A percentile compares a stretch with the other conserved stretches of the same genome.
phyloP scores from a whole-genome alignment of 2,797 vertebrate genomes.

The Parauchenoglanis ngamensis region DNA sequence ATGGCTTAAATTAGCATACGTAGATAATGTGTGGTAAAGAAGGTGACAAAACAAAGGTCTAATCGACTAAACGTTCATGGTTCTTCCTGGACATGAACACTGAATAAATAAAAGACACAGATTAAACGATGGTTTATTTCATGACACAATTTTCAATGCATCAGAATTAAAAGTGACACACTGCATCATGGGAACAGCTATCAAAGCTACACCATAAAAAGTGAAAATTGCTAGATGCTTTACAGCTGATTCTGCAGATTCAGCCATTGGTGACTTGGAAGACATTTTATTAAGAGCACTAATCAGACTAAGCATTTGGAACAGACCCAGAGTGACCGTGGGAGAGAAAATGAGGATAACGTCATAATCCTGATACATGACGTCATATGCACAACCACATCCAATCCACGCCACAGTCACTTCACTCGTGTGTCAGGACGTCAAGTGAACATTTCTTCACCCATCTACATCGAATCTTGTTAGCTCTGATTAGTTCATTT shows the following conservation, averaged over 20 bases:
- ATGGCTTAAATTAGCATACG: not conserved
- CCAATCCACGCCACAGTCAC: not conserved
- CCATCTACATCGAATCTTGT: not conserved
- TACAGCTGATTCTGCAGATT: not conserved
- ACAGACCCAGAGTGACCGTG: not conserved
- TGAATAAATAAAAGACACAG: not conserved
- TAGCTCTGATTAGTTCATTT: slow-evolving; percentile 9
- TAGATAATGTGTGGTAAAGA: not conserved
- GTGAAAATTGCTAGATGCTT: no score
- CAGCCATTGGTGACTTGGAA: not conserved
- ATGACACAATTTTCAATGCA: not conserved
- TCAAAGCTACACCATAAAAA: not conserved
- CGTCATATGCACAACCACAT: not conserved
- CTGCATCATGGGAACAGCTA: not conserved
- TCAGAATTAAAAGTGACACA: not conserved
- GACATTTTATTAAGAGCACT: not conserved
- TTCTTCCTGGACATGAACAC: not conserved
- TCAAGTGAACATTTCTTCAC: not conserved
- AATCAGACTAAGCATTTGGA: not conserved
- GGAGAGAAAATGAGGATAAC: not conserved
- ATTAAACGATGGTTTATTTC: not conserved
- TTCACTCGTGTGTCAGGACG: not conserved
- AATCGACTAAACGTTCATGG: not conserved
- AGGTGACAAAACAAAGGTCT: not conserved
- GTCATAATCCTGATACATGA: not conserved